Percentiles rank a stretch among this genome's conserved stretches.
These are phyloP conservation scores for Carassius auratus DNA, from an alignment of 2,113 vertebrate genomes.

Conservation along the genomic window DNA sequence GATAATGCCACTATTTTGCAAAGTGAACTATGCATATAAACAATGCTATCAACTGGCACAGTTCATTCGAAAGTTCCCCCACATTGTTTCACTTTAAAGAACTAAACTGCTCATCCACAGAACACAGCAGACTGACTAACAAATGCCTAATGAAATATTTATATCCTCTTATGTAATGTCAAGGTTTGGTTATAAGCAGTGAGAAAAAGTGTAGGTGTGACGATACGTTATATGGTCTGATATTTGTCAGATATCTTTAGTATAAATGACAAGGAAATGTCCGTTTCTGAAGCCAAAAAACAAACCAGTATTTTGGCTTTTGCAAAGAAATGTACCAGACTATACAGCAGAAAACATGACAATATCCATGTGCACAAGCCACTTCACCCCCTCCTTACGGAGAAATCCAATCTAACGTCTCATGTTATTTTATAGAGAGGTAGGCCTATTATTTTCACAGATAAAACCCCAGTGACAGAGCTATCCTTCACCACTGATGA, in stretches of 20 bases:
- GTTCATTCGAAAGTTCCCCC: background rate
- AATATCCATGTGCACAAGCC: conserved; percentile 1
- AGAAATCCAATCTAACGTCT: conserved; percentile 33
- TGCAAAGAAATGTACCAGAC: background rate
- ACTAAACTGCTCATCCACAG: conserved; percentile 11
- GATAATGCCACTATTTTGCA: background rate
- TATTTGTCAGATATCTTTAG: conserved; percentile 20
- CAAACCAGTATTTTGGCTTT: background rate
- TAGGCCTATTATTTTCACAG: conserved; percentile 37
- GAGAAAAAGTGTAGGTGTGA: background rate
- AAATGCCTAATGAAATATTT: conserved; percentile 39
- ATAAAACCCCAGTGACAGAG: conserved; percentile 41
- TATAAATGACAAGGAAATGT: background rate
- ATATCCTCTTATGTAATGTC: conserved; percentile 41
- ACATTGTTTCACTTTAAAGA: conserved; percentile 1
- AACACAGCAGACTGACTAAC: conserved; percentile 31
- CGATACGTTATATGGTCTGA: background rate
- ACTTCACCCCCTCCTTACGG: background rate
- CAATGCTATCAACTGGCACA: background rate
- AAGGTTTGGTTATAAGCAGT: conserved; percentile 18
- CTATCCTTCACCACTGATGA: conserved; percentile 66
- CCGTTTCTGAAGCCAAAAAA: background rate
- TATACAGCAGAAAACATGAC: conserved; percentile 10
- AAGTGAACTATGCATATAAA: conserved; percentile 14
- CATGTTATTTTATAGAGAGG: conserved; percentile 33